phyloP scores from a whole-genome alignment of 2,113 vertebrate genomes.

The Tragulus kanchil region DNA sequence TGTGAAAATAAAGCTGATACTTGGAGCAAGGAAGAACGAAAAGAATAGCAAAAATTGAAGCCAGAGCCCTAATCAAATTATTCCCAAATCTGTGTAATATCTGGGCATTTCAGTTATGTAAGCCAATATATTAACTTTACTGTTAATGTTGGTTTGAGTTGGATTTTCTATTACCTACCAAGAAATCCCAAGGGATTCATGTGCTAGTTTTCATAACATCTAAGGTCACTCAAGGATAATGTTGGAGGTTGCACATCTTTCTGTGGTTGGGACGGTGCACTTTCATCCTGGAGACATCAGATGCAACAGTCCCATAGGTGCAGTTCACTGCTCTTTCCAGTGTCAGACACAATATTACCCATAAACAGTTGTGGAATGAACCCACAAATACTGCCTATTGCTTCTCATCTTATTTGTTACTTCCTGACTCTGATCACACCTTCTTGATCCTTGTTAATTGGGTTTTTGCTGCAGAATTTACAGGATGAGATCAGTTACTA shows the following conservation, averaged over 20 bases:
- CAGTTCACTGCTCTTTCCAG: not conserved
- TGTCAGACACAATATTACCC: not conserved
- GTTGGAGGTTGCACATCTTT: not conserved
- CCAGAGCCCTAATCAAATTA: not conserved
- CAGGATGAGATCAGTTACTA: constrained; percentile 12
- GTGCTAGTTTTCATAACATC: not conserved
- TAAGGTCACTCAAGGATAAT: constrained; percentile 19
- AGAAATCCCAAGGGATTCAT: not conserved
- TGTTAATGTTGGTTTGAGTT: constrained; percentile 22
- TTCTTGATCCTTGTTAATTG: not conserved
- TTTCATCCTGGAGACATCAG: not conserved
- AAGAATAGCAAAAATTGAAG: not conserved
- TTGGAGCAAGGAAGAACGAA: not conserved
- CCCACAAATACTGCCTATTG: not conserved
- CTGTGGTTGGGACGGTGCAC: not conserved
- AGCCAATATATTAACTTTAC: constrained; percentile 29
- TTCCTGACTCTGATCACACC: not conserved
- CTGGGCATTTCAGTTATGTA: not conserved
- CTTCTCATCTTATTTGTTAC: not conserved
- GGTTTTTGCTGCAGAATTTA: not conserved
- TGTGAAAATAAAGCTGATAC: constrained; percentile 34
- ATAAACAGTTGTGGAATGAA: not conserved
- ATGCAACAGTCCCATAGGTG: not conserved
- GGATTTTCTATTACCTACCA: not conserved
- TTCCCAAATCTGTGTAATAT: constrained; percentile 29